Base-by-base conservation (phyloP, 2,888 invertebrate species). In the Cephalotes varians region DNA sequence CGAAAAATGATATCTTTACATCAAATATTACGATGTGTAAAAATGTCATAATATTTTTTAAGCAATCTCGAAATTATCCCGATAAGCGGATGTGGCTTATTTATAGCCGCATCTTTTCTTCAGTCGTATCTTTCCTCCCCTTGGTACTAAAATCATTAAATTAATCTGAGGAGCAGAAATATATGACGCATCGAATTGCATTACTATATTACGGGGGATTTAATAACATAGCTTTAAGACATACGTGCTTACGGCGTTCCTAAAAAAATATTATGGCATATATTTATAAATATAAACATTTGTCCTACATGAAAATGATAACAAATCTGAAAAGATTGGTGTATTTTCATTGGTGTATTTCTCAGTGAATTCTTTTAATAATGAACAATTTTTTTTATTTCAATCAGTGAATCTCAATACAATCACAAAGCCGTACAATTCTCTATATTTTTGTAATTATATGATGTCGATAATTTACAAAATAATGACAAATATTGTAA, bases 71-170 rank as follows among this genome's bases (percentile, higher is more conserved):
- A 89, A 91, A 91, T 86, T 84, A 80, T 85, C 84, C 80, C 83
- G 90, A 89, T 88, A 87, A 91, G 88, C 86, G 77, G 81, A 86
- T 86, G 65, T 12, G 62, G 79, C 81, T 87, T 90, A 91, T 91
- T 91, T 91, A 91, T 90, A 86, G 90, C 90, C 86, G 18, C 64
- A 47, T 65, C 64, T 64, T 44, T 64, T 44, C 44, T 28, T 7
- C 25, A 71, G 71, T 37, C 71, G 81, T 90, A 91, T 91, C 83
- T 85, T 86, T 84, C 85, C 85, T 85, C 81, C 80, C 73, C 62
- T 79, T 58, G 84, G 84, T 81, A 65, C 80, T 51, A 71, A 86
- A 84, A 87, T 90, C 89, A 85, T 91, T 90, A 91, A 91, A 91
- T 91, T 91, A 91, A 90, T 90, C 90, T 84, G 47, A 51, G 25